Evolutionary conservation across 2,113 vertebrate genomes (phyloP), one percentile per base, ranked within the genome.

Genomic region (Pterocles burchelli): DNA sequence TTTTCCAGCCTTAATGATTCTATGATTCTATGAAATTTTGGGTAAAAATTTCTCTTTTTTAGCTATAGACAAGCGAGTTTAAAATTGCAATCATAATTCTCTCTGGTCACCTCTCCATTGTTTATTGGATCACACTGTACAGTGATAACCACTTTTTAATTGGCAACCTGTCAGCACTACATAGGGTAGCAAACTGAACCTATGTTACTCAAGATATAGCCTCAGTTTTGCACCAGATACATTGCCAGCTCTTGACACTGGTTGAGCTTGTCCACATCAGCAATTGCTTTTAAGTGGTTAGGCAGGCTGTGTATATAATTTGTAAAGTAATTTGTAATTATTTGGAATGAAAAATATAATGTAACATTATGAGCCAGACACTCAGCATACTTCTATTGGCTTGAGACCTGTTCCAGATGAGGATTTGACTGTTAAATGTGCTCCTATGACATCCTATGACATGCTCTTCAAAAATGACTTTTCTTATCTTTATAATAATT

Each of bases 301-400:
- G 59, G 43, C 65, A 84, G 91, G 83, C 68, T 58, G 33, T 75
- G 61, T 63, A 19, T 68, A 58, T 72, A 9, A 85, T 94, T 91
- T 90, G 65, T 85, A 71, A 93, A 93, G 73, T 68, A 89, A 89
- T 90, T 74, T 81, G 41, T 73, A 90, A 55, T 81, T 81, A 63
- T 95, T 82, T 85, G 86, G 26, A 75, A 63, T 68, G 52, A 84
- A 86, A 88, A 75, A 34, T 52, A 36, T 45, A 74, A 71, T 58
- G 9, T 29, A 38, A 13, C 36, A 46, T 22, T 10, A 58, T 14
- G 34, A 81, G 31, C 65, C 86, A 89, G 85, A 78, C 70, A 41
- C 54, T 90, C 43, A 65, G 19, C 36, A 33, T 67, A 31, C 14
- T 62, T 85, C 33, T 88, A 1, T 70, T 79, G 49, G 25, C 31